Percentiles rank a stretch among this genome's conserved stretches.
Conservation (phyloP, 2,888 invertebrate genomes). For the Dynastes grantii region DNA sequence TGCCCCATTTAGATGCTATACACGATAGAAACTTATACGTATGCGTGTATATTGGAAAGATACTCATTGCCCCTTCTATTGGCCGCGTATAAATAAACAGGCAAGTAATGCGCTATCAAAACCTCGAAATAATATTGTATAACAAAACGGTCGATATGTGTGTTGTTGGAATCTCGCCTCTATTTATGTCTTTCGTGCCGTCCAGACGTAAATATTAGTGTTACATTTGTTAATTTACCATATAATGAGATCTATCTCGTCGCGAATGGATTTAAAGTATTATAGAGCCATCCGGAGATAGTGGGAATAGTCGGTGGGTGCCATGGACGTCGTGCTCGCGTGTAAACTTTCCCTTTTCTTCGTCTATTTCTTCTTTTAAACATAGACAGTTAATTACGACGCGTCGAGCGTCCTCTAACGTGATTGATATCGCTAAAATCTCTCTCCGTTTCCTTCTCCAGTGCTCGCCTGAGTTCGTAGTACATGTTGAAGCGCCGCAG, state of each 20-base stretch:
- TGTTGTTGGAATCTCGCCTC: constrained; percentile 31
- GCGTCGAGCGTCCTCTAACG: too few relatives aligned
- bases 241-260: constrained; percentile 38
- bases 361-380: constrained; percentile 17
- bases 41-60: background rate
- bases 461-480: background rate
- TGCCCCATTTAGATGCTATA: too few relatives aligned
- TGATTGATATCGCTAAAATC: background rate
- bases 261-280: constrained; percentile 40
- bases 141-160: constrained; percentile 11
- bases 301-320: constrained; percentile 6
- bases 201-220: constrained; percentile 43
- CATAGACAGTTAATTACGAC: constrained; percentile 30
- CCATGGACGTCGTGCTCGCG: background rate
- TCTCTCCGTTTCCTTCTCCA: background rate
- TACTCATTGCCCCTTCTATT: constrained; percentile 3
- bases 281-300: background rate
- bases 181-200: constrained; percentile 34
- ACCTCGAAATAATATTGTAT: constrained; percentile 13
- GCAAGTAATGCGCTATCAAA: constrained; percentile 9
- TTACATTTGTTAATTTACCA: constrained; percentile 46
- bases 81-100: constrained; percentile 4
- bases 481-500: background rate
- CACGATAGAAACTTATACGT: too few relatives aligned
- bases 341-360: constrained; percentile 8